Base-by-base conservation (phyloP, 1,140 invertebrate genomes). In the Hycleus cichorii region DNA sequence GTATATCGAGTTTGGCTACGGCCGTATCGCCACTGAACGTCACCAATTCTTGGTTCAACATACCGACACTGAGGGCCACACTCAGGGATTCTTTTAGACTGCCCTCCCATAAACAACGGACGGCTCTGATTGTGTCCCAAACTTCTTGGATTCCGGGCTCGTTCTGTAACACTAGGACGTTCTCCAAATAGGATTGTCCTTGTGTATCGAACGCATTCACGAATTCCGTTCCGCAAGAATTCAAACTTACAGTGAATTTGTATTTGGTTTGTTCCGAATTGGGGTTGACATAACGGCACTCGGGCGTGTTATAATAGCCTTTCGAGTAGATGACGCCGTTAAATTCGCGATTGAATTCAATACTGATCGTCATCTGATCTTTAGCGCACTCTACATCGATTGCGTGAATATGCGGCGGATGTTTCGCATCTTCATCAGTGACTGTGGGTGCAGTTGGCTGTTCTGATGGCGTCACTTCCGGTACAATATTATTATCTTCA, bases 11-110 rank as follows among this genome's bases (percentile, higher is more conserved):
- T 64, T 83, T 82, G 3, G 89, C 89, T 64, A 85, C 84, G 0
- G 88, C 88, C 3, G 88, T 90, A 62, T 92, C 89, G 3, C 89
- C 89, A 62, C 85, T 88, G 72, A 91, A 92, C 25, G 88, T 89
- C 12, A 91, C 85, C 10, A 86, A 84, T 64, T 91, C 84, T 69
- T 89, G 85, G 57, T 85, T 88, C 49, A 91, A 70, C 84, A 90
- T 89, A 25, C 88, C 89, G 1, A 93, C 87, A 46, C 81, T 86
- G 8, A 92, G 74, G 3, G 85, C 85, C 1, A 87, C 86, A 0
- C 83, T 83, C 26, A 91, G 72, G 7, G 85, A 82, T 67, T 90
- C 86, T 18, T 86, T 88, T 42, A 90, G 74, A 63, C 84, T 88
- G 8, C 88, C 88, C 78, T 90, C 87, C 88, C 88, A 92, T 9